Percentiles rank a stretch among this genome's conserved stretches.
These are phyloP conservation scores for Agrotis clavis DNA, from an alignment of 2,888 invertebrate species.

Conservation along the genomic window DNA sequence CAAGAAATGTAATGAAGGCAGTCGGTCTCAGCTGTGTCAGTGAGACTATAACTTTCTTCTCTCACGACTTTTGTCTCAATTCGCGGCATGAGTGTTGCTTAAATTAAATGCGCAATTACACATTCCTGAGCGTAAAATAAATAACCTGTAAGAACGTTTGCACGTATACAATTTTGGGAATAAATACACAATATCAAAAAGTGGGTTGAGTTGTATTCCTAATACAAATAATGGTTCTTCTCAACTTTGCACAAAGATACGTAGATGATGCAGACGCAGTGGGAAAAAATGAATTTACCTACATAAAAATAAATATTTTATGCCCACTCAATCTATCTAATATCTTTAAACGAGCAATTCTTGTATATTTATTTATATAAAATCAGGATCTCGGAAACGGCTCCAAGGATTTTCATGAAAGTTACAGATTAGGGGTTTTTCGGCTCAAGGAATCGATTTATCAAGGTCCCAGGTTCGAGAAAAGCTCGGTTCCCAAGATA, in stretches of 20 bases:
- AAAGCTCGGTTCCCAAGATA: too few relatives aligned
- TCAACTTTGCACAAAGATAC: neutral
- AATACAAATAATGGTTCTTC: neutral
- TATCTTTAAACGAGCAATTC: too few relatives aligned
- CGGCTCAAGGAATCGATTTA: too few relatives aligned
- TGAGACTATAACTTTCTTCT: conserved; percentile 62
- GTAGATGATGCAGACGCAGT: neutral
- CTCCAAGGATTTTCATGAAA: too few relatives aligned
- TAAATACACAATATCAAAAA: neutral
- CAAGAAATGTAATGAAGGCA: conserved; percentile 61
- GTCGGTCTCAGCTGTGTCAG: conserved; percentile 41
- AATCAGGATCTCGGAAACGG: too few relatives aligned
- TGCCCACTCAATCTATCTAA: too few relatives aligned
- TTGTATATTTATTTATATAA: too few relatives aligned
- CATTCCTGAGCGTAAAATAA: conserved; percentile 18
- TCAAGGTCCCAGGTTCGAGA: too few relatives aligned
- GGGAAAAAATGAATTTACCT: too few relatives aligned
- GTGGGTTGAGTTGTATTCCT: neutral
- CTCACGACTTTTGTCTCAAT: conserved; percentile 64
- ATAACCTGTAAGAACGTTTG: neutral
- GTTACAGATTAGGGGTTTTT: too few relatives aligned
- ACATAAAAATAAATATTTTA: too few relatives aligned
- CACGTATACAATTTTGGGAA: neutral
- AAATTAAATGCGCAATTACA: conserved; percentile 44
- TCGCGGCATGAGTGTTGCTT: conserved; percentile 42